Percentiles rank a stretch among this genome's conserved stretches.
phyloP scores from a whole-genome alignment of 1,140 invertebrate genomes.

The Riptortus pedestris region DNA sequence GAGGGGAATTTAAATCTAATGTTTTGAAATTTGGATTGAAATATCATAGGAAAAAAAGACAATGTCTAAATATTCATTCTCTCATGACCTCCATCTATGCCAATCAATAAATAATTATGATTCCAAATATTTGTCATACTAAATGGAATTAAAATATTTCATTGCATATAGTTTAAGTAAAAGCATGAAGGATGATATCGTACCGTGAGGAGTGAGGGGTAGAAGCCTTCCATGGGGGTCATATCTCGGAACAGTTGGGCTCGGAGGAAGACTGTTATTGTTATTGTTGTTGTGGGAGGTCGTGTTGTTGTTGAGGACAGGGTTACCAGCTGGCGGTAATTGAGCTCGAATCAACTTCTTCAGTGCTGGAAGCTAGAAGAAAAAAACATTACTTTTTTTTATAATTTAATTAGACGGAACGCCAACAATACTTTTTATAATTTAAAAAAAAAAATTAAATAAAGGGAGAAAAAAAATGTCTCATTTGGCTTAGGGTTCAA shows the following conservation, averaged over 20 bases:
- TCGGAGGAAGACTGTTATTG: constrained; percentile 22
- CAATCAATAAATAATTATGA: too few relatives aligned
- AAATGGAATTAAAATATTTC: too few relatives aligned
- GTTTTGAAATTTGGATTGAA: too few relatives aligned
- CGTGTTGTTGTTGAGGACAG: constrained; percentile 28
- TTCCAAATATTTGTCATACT: too few relatives aligned
- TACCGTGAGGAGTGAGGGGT: constrained; percentile 32
- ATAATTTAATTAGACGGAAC: neutral
- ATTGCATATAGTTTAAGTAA: too few relatives aligned
- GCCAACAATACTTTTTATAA: too few relatives aligned
- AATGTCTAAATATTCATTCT: too few relatives aligned
- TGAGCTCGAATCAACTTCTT: constrained; percentile 28
- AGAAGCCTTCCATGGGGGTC: constrained; percentile 29
- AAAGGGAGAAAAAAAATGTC: neutral
- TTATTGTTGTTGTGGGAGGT: constrained; percentile 30
- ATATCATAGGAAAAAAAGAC: too few relatives aligned
- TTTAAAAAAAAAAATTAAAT: too few relatives aligned
- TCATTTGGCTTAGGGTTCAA: neutral
- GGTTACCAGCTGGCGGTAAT: constrained; percentile 8
- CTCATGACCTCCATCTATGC: too few relatives aligned
- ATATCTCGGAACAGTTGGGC: constrained; percentile 10
- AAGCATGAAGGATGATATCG: too few relatives aligned
- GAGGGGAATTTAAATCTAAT: too few relatives aligned
- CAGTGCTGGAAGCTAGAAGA: constrained; percentile 31
- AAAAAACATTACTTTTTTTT: constrained; percentile 3